Evolutionary conservation across 2,113 vertebrate genomes (phyloP), one percentile per base, ranked within the genome.

Genomic region (Entomyzon cyanotis): DNA sequence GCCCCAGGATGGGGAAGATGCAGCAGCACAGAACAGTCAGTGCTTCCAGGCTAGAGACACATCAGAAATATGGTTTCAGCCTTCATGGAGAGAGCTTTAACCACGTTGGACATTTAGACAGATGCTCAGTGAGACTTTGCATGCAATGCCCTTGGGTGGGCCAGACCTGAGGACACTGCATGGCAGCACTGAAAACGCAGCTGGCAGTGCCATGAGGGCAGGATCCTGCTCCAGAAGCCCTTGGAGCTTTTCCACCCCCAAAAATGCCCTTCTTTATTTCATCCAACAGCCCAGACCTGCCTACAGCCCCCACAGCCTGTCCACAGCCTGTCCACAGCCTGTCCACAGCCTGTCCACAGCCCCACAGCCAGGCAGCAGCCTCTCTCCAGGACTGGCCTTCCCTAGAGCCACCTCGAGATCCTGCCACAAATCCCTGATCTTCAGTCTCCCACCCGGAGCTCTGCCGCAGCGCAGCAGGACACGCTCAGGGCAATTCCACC

Each of bases 331-430:
- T 3, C 13, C 5, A 0, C 16, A 11, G 28, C 20, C 4, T 37
- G 52, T 3, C 60, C 44, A 11, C 55, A 44, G 23, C 11, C 6
- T 30, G 35, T 3, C 13, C 5, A 0, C 16, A 11, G 28, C 20
- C 70, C 47, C 60, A 17, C 44, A 53, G 58, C 6, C 4, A 1
- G 6, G 75, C n/a, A 25, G 58, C 10, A 25, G 28, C 9, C 19
- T 25, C 71, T 5, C 12, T 24, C 63, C 84, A n/a, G 49, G 42
- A 33, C 53, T 3, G 52, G 9, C 37, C 58, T 46, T 59, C 35
- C 4, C 0, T 0, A 25, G 52, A 23, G 12, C 52, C 4, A 14
- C 4, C 58, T 18, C 20, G 2, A 10, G 2, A 3, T 0, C 1
- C 25, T 24, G 27, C 13, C 60, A 7, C 56, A 19, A 62, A 24